phyloP scores from a whole-genome alignment of 2,797 vertebrate species.

The Xenops minutus region DNA sequence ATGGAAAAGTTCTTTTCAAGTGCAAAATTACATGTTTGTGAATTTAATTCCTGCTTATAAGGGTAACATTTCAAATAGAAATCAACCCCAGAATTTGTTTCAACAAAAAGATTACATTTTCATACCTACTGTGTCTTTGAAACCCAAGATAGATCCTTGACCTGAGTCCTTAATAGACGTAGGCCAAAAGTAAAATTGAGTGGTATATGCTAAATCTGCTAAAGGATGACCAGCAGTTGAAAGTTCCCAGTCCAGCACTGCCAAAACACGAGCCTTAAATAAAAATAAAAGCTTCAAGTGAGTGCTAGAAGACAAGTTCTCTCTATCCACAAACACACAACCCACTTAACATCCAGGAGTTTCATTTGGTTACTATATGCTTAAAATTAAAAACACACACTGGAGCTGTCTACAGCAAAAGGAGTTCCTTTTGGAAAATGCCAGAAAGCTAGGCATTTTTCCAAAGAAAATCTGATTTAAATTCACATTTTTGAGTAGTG shows the following conservation, averaged over 20 bases:
- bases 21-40: neutral
- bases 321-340: neutral
- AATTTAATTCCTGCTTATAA: neutral
- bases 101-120: neutral
- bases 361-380: neutral
- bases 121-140: slow-evolving; percentile 78
- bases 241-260: slow-evolving; percentile 93
- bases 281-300: neutral
- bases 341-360: neutral
- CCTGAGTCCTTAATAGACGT: neutral
- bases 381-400: neutral
- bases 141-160: neutral
- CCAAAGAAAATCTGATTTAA: neutral
- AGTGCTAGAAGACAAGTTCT: neutral
- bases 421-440: neutral
- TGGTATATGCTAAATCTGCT: slow-evolving; percentile 85
- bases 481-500: neutral
- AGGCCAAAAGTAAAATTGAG: slow-evolving; percentile 82
- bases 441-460: neutral
- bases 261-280: slow-evolving; percentile 85
- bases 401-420: neutral
- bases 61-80: neutral
- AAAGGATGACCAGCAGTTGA: slow-evolving; percentile 90
- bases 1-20: neutral
- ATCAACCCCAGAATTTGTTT: neutral